phyloP scores from a whole-genome alignment of 2,113 vertebrate species.

The Cyanistes caeruleus region DNA sequence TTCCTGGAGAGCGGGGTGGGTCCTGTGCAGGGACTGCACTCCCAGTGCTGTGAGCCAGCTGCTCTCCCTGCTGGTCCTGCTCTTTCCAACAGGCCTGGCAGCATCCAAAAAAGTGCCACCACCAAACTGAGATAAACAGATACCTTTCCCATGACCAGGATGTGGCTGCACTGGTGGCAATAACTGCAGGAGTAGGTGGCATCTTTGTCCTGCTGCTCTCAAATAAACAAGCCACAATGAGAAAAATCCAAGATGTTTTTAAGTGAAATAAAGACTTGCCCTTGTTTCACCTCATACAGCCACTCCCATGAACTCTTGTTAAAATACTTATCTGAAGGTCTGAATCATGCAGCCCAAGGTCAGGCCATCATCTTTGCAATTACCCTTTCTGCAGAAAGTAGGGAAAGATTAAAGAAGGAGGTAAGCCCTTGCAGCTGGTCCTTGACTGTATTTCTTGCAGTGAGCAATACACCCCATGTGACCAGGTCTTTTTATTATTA shows the following conservation, averaged over 20 bases:
- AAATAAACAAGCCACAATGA: not conserved
- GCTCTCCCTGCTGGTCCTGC: not conserved
- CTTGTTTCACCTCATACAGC: not conserved
- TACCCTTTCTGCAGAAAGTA: not conserved
- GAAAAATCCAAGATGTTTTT: not conserved
- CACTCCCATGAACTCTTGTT: not conserved
- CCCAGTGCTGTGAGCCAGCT: fast-evolving
- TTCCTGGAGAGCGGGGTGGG: fast-evolving
- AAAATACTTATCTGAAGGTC: not conserved
- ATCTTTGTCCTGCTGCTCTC: not conserved
- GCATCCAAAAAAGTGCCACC: fast-evolving
- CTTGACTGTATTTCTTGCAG: not conserved
- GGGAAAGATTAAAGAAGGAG: not conserved
- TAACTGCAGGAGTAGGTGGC: fast-evolving
- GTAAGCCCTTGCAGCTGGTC: not conserved
- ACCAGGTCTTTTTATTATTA: not conserved
- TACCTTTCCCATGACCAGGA: fast-evolving
- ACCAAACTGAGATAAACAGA: fast-evolving
- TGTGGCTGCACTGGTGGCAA: fast-evolving
- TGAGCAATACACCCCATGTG: not conserved
- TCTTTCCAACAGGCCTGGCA: not conserved
- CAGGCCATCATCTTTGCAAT: not conserved
- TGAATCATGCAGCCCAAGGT: not conserved
- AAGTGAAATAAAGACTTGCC: not conserved
- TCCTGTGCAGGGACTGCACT: not conserved